Evolutionary conservation across 2,113 vertebrate genomes (phyloP).

Genomic region (Microtus pennsylvanicus): DNA sequence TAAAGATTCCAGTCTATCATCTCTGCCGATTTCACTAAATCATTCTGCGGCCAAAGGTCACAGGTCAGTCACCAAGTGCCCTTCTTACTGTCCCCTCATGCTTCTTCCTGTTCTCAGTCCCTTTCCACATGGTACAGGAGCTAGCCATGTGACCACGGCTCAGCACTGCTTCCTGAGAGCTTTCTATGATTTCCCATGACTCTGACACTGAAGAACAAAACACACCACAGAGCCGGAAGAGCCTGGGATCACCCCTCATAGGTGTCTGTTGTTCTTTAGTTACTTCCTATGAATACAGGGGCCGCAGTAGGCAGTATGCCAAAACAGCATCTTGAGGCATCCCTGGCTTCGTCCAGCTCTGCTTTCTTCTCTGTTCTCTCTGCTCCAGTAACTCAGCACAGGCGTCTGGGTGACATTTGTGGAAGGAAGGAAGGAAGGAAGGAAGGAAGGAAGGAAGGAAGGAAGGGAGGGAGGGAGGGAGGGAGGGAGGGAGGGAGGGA

Average conservation of each 20-base stretch:
- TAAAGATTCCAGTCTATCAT: not conserved
- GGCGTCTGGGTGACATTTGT: not conserved
- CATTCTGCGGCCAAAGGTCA: not conserved
- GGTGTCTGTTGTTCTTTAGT: not conserved
- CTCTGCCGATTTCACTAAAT: not conserved
- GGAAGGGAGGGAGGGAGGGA: not conserved
- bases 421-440: not conserved
- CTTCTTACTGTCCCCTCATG: not conserved
- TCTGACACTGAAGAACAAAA: not conserved
- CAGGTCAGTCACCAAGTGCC: not conserved
- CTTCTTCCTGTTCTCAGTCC: not conserved
- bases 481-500: not conserved
- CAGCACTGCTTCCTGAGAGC: not conserved
- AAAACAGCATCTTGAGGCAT: fast-evolving
- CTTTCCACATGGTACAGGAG: not conserved
- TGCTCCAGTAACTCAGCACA: not conserved
- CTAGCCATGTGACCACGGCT: not conserved
- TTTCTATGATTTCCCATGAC: not conserved
- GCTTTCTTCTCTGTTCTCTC: not conserved
- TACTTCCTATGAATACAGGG: not conserved
- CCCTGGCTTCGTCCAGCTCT: not conserved
- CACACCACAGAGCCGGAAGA: not conserved
- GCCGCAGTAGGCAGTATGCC: not conserved
- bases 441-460: not conserved
- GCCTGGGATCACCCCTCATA: not conserved